These are phyloP conservation scores for Emydocephalus ijimae DNA, from an alignment of 2,113 vertebrate genomes.

Conservation along the genomic window DNA sequence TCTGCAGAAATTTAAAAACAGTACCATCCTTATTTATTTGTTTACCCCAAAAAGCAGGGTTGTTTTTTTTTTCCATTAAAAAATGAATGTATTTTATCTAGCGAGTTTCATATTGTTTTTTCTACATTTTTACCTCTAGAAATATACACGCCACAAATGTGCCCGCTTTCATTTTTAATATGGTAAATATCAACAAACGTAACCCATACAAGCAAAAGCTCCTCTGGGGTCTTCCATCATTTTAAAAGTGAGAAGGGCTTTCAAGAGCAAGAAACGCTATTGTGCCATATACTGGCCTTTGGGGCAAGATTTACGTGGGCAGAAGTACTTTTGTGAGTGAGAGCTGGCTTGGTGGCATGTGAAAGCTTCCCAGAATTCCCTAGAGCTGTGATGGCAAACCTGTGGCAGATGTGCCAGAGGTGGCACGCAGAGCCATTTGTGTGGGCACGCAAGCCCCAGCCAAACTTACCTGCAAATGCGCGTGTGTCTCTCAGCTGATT, in stretches of 20 bases:
- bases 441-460: too few relatives aligned
- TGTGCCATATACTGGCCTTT: background rate
- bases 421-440: too few relatives aligned
- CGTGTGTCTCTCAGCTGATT: too few relatives aligned
- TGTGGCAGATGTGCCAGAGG: too few relatives aligned
- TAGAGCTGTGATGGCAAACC: too few relatives aligned
- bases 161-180: background rate
- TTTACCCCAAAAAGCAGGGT: background rate
- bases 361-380: background rate
- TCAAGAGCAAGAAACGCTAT: background rate
- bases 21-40: background rate
- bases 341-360: background rate
- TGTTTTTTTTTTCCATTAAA: background rate
- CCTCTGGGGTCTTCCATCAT: background rate
- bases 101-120: background rate
- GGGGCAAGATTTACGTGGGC: background rate
- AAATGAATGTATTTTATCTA: background rate
- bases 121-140: background rate
- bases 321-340: background rate
- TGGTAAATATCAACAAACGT: background rate
- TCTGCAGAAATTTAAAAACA: background rate
- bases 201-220: background rate
- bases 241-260: background rate
- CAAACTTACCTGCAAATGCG: too few relatives aligned
- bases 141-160: background rate